These are phyloP conservation scores for Aldrovandia affinis DNA, from an alignment of 2,797 vertebrate genomes.

Conservation along the genomic window DNA sequence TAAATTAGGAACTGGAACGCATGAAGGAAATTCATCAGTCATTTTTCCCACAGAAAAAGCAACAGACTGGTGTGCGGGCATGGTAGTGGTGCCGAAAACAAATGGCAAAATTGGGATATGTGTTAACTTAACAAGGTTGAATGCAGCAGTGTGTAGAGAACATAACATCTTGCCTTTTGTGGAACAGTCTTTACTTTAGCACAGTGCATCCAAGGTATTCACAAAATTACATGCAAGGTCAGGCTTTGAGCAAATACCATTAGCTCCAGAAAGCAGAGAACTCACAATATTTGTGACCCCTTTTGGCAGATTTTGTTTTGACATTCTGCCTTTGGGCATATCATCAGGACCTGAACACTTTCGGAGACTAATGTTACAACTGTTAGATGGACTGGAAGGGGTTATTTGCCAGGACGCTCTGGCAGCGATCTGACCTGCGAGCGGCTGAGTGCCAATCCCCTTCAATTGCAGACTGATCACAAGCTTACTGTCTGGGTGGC, in stretches of 20 bases:
- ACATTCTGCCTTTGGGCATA: constrained; percentile 32
- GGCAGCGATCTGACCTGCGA: no score
- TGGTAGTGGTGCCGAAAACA: constrained; percentile 30
- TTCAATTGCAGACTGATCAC: no score
- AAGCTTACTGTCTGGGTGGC: no score
- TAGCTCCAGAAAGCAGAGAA: constrained; percentile 19
- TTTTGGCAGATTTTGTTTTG: constrained; percentile 32
- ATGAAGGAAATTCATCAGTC: constrained; percentile 34
- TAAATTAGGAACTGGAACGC: constrained; percentile 21
- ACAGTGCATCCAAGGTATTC: constrained; percentile 39
- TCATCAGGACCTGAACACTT: constrained; percentile 39
- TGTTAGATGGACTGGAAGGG: constrained; percentile 29
- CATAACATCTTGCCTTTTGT: constrained; percentile 22
- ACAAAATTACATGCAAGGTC: constrained; percentile 44
- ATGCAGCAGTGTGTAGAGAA: constrained; percentile 37
- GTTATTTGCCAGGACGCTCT: constrained; percentile 22
- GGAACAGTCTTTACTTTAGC: constrained; percentile 32
- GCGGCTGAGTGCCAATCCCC: no score
- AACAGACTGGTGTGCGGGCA: constrained; percentile 20
- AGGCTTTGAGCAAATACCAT: constrained; percentile 40
- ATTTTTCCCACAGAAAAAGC: not conserved
- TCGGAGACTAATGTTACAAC: constrained; percentile 38
- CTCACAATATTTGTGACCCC: constrained; percentile 39
- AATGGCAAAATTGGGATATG: constrained; percentile 25
- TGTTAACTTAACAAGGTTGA: constrained; percentile 29